Percentiles rank a stretch among this genome's conserved stretches.
phyloP scores from a whole-genome alignment of 2,113 vertebrate species.

The Struthio camelus region DNA sequence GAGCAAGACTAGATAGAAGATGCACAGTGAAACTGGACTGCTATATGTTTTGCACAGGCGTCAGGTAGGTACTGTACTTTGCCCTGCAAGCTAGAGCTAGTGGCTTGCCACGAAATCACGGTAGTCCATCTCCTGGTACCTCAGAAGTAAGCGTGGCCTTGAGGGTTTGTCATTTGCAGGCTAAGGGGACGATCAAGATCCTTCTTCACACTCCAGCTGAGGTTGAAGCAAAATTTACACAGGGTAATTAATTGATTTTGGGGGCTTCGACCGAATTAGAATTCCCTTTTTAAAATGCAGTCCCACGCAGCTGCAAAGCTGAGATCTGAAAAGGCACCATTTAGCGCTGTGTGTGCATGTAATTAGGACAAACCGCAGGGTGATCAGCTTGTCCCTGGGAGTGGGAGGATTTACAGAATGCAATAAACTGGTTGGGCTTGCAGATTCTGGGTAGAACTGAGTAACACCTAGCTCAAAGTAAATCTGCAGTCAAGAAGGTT shows the following conservation, averaged over 20 bases:
- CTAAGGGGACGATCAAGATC: neutral
- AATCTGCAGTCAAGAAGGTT: neutral
- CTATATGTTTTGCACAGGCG: neutral
- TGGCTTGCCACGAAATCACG: neutral
- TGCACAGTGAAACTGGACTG: neutral
- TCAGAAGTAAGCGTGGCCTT: neutral
- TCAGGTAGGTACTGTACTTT: neutral
- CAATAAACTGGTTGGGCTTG: neutral
- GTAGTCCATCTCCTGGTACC: neutral
- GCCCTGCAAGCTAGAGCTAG: neutral
- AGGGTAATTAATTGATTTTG: slow-evolving; percentile 1
- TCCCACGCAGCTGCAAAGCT: neutral
- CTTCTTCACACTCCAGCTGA: neutral
- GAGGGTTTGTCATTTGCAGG: neutral
- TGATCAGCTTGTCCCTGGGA: neutral
- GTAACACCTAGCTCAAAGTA: slow-evolving; percentile 10
- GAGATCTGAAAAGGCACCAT: neutral
- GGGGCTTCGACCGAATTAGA: neutral
- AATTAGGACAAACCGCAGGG: neutral
- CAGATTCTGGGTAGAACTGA: neutral
- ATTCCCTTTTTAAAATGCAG: neutral
- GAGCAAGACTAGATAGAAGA: neutral
- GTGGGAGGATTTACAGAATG: neutral
- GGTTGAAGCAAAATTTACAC: neutral
- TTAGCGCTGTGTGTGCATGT: neutral